Base-by-base conservation (phyloP, 2,113 vertebrate species). In the Alectura lathami region DNA sequence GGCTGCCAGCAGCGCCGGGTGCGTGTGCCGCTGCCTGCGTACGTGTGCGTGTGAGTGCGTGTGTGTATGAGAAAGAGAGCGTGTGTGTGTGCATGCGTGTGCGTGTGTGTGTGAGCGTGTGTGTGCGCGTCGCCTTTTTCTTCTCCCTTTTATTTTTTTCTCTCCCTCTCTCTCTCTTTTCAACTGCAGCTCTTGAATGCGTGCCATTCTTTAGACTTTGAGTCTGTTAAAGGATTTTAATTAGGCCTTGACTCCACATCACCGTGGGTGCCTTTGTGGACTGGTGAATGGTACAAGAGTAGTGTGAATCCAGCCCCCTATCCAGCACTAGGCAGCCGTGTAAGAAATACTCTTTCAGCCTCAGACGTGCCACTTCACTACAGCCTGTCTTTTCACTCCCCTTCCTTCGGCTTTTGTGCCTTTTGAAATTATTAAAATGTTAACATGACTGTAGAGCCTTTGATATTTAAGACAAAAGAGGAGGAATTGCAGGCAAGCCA, bases 401-500 rank as follows among this genome's bases (percentile, higher is more conserved):
- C 93, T 97, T 98, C 97, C 96, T 96, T 97, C 96, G 96, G 96
- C 97, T 98, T 98, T 97, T 98, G 98, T 98, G 98, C 96, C 97
- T 98, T 98, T 98, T 98, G 98, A 98, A 99, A 99, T 98, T 98
- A 99, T 99, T 99, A 98, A 99, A 99, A 99, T 98, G 99, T 99
- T 98, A 99, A 99, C 98, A 98, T 97, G 98, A 98, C 98, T 98
- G 95, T 97, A 98, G 98, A 98, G 98, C 97, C 98, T 99, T 99
- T 99, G 99, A 99, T 99, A 99, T 99, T 99, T 99, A 99, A 99
- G 98, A 99, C 99, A 99, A 99, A 99, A 99, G 98, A 98, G 98
- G 97, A 98, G 94, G 98, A 98, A 98, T 98, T 97, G 97, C 98
- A 93, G 97, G 98, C 98, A 98, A 98, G 95, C 75, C 88, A 98